Evolutionary conservation across 2,888 invertebrate genomes (phyloP).

Genomic region (Conomelus anceps): DNA sequence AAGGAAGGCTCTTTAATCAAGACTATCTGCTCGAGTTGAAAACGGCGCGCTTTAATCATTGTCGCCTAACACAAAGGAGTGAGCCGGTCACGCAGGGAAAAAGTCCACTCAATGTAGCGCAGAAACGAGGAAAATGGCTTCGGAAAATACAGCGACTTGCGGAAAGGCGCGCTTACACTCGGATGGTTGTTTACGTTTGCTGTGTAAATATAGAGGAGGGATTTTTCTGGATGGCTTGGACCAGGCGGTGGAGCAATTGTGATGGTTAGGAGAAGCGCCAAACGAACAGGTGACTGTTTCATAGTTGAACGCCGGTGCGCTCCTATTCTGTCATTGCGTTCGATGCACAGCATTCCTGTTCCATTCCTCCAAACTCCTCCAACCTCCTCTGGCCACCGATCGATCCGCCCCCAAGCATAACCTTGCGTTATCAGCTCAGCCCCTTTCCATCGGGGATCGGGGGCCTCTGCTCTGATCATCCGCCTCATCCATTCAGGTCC

Average conservation of each 20-base stretch:
- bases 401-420: neutral
- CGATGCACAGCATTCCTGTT: neutral
- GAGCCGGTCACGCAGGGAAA: neutral
- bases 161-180: neutral
- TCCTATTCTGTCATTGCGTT: neutral
- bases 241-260: no score
- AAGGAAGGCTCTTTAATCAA: neutral
- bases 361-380: no score
- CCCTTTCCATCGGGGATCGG: neutral
- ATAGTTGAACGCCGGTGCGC: neutral
- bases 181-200: neutral
- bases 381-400: neutral
- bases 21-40: neutral
- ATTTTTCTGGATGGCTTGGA: neutral
- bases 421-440: neutral
- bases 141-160: neutral
- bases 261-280: neutral
- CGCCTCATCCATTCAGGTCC: neutral
- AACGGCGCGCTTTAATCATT: neutral
- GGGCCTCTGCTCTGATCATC: neutral
- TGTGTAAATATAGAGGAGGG: neutral
- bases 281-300: neutral
- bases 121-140: neutral
- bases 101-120: neutral
- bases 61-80: neutral